These are phyloP conservation scores for Drosophila colorata DNA, from an alignment of 2,888 invertebrate species.

Conservation along the genomic window DNA sequence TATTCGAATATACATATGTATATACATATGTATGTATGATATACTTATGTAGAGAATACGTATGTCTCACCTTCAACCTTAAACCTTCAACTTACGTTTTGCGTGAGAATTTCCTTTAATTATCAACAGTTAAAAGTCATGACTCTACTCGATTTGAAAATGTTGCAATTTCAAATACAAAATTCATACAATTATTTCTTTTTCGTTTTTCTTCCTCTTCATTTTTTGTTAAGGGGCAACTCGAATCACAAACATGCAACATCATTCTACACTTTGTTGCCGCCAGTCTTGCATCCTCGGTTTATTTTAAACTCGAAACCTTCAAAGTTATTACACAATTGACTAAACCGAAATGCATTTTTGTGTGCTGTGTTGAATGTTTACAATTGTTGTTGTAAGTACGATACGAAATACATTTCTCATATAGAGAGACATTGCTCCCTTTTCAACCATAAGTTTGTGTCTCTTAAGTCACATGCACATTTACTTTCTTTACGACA, in stretches of 20 bases:
- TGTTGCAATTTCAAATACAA: slow-evolving; percentile 50
- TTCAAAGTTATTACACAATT: slow-evolving; percentile 51
- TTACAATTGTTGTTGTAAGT: slow-evolving; percentile 1
- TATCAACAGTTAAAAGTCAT: slow-evolving; percentile 38
- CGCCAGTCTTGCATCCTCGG: slow-evolving; percentile 22
- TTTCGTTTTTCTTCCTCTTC: slow-evolving; percentile 3
- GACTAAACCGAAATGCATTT: slow-evolving; percentile 24
- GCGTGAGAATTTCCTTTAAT: slow-evolving; percentile 47
- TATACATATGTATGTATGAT: neutral
- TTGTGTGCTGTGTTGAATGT: neutral
- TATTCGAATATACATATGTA: neutral
- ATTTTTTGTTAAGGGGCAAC: slow-evolving; percentile 3
- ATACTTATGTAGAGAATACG: neutral
- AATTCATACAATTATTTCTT: slow-evolving; percentile 15
- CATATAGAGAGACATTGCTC: neutral
- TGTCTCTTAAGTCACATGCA: neutral
- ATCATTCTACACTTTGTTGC: slow-evolving; percentile 47
- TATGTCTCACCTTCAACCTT: neutral
- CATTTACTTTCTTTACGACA: slow-evolving; percentile 35
- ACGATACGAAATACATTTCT: neutral
- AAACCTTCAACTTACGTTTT: slow-evolving; percentile 25
- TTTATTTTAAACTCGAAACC: slow-evolving; percentile 39
- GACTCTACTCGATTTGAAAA: slow-evolving; percentile 53
- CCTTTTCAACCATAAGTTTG: neutral
- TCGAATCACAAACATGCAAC: slow-evolving; percentile 49